A percentile compares a stretch with the other conserved stretches of the same genome.
These are phyloP conservation scores for Acipenser transmontanus DNA, from an alignment of 2,797 vertebrate genomes.

Conservation along the genomic window DNA sequence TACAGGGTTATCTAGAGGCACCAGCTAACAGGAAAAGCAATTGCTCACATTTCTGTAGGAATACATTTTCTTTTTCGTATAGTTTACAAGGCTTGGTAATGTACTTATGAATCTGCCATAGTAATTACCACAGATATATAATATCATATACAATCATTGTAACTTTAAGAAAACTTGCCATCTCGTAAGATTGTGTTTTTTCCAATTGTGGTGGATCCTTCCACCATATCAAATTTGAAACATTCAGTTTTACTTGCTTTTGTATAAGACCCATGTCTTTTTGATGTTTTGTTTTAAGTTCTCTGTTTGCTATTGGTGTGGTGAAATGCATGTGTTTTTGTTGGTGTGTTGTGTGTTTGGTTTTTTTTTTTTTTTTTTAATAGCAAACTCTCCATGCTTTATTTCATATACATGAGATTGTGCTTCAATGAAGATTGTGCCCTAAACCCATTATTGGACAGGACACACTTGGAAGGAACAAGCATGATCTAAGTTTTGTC, in stretches of 20 bases:
- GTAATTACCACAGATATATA: too few relatives aligned
- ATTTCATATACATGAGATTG: constrained; percentile 45
- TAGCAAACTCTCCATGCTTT: constrained; percentile 22
- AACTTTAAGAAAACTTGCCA: constrained; percentile 22
- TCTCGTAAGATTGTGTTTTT: constrained; percentile 29
- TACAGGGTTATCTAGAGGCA: too few relatives aligned
- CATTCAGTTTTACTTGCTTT: not conserved
- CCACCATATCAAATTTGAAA: constrained; percentile 15
- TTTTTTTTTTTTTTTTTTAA: constrained; percentile 3
- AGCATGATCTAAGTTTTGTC: constrained; percentile 43
- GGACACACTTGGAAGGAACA: constrained; percentile 83
- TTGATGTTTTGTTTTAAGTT: constrained; percentile 22
- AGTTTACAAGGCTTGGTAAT: too few relatives aligned
- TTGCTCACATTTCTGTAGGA: too few relatives aligned
- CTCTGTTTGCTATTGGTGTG: constrained; percentile 66
- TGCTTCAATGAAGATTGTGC: constrained; percentile 95
- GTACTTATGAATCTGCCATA: too few relatives aligned
- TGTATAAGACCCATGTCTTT: not conserved
- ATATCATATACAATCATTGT: constrained; percentile 46
- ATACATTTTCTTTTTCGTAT: too few relatives aligned
- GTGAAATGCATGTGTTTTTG: constrained; percentile 67
- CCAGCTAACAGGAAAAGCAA: too few relatives aligned
- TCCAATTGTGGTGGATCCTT: constrained; percentile 2
- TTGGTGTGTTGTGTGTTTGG: constrained; percentile 19
- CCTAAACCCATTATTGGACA: constrained; percentile 78